phyloP scores from a whole-genome alignment of 2,113 vertebrate species.

The Zeus faber region DNA sequence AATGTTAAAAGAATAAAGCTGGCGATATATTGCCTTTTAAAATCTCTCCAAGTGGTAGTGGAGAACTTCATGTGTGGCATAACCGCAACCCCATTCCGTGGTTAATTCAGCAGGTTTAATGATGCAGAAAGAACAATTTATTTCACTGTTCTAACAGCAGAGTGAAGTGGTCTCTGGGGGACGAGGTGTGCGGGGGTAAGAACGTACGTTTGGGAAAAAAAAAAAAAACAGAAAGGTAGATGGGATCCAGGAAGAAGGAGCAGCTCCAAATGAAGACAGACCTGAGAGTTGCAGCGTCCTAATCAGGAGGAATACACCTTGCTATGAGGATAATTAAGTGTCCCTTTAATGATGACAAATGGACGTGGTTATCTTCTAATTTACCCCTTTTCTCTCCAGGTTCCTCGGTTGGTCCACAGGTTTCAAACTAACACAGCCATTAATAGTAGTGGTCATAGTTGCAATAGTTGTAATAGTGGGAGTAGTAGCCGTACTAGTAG shows the following conservation, averaged over 20 bases:
- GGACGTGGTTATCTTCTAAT: neutral
- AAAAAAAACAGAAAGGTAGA: constrained; percentile 51
- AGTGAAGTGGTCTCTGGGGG: constrained; percentile 43
- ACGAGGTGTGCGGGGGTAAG: constrained; percentile 38
- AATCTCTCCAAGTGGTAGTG: constrained; percentile 34
- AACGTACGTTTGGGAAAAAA: constrained; percentile 3
- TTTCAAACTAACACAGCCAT: too few relatives aligned
- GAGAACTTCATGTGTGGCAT: constrained; percentile 67
- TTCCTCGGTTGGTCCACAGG: too few relatives aligned
- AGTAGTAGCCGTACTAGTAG: too few relatives aligned
- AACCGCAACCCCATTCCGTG: constrained; percentile 66
- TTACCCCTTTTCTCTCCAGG: neutral
- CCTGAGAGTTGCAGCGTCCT: constrained; percentile 28
- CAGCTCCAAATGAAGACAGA: constrained; percentile 33
- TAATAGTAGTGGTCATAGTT: too few relatives aligned
- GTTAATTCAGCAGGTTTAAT: constrained; percentile 76
- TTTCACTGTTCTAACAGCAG: constrained; percentile 54
- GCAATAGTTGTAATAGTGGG: too few relatives aligned
- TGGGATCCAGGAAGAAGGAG: constrained; percentile 30
- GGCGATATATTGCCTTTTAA: constrained; percentile 59
- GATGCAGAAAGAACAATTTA: constrained; percentile 68
- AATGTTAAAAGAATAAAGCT: too few relatives aligned
- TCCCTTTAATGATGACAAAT: constrained; percentile 23
- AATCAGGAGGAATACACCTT: constrained; percentile 21
- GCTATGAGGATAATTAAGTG: constrained; percentile 4